phyloP scores from a whole-genome alignment of 1,140 invertebrate genomes.

The Pinna nobilis region DNA sequence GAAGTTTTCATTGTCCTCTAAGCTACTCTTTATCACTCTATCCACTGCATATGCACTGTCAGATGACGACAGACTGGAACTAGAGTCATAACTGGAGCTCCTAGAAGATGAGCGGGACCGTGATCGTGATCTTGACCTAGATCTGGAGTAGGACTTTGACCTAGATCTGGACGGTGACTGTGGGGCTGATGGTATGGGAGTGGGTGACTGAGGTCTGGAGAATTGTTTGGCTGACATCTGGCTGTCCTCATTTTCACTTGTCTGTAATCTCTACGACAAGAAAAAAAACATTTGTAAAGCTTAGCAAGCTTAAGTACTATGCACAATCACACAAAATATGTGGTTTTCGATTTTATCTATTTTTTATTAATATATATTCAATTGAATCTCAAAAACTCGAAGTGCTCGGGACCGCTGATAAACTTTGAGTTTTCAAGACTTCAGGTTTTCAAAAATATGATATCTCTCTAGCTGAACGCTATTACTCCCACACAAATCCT shows the following conservation, averaged over 20 bases:
- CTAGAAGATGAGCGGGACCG: constrained; percentile 4
- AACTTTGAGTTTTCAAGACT: too few species aligned
- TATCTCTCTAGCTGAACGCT: too few species aligned
- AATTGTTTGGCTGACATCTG: background rate
- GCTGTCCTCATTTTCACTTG: constrained; percentile 10
- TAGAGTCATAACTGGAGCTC: constrained; percentile 13
- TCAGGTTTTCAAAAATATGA: too few species aligned
- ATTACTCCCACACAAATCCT: too few species aligned
- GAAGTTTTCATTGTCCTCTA: too few species aligned
- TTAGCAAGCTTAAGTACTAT: too few species aligned
- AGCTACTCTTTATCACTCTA: too few species aligned
- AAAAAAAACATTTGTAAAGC: background rate
- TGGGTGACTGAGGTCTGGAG: constrained; percentile 2
- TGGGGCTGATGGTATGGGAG: constrained; percentile 13
- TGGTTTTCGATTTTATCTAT: too few species aligned
- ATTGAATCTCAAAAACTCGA: too few species aligned
- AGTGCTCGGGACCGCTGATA: too few species aligned
- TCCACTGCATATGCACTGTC: background rate
- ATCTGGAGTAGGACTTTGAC: constrained; percentile 4
- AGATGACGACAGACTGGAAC: constrained; percentile 10
- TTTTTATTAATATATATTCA: too few species aligned
- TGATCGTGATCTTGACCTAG: constrained; percentile 15
- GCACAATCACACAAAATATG: too few species aligned
- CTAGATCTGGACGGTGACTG: constrained; percentile 9
- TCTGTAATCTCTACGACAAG: background rate